A percentile compares a stretch with the other conserved stretches of the same genome.
Conservation (phyloP, 2,113 vertebrate species). For the Labrus mixtus region DNA sequence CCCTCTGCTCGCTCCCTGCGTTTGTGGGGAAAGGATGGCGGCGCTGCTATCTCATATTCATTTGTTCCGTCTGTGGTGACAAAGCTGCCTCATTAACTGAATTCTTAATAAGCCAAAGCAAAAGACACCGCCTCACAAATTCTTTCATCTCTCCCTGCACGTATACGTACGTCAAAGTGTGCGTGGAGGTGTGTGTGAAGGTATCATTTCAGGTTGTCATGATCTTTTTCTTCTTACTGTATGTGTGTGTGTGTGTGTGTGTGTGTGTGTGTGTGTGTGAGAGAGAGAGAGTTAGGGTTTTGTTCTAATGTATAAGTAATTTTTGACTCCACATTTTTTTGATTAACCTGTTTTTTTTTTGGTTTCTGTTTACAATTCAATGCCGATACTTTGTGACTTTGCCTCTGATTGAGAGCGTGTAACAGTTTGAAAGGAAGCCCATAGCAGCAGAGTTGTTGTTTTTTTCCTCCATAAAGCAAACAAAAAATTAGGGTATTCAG, state of each 20-base stretch:
- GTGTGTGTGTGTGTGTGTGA: conserved; percentile 2
- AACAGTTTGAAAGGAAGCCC: conserved; percentile 60
- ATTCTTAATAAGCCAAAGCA: conserved; percentile 79
- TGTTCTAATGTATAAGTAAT: conserved; percentile 58
- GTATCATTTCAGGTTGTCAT: conserved; percentile 45
- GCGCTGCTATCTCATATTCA: conserved; percentile 74
- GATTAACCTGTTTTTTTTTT: conserved; percentile 51
- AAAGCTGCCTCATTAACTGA: conserved; percentile 85
- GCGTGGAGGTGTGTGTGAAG: conserved; percentile 28
- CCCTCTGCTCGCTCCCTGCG: conserved; percentile 47
- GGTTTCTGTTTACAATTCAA: conserved; percentile 61
- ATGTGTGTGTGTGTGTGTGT: conserved; percentile 8
- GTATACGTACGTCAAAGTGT: conserved; percentile 31
- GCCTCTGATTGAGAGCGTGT: conserved; percentile 56
- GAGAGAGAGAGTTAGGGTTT: background rate
- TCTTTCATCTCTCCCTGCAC: conserved; percentile 73
- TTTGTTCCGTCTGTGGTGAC: conserved; percentile 81
- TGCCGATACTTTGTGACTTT: conserved; percentile 29
- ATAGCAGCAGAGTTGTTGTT: conserved; percentile 57
- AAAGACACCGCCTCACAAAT: conserved; percentile 74
- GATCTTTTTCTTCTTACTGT: conserved; percentile 28
- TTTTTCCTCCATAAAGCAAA: conserved; percentile 77
- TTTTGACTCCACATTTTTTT: conserved; percentile 47
- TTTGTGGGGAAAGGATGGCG: conserved; percentile 55
- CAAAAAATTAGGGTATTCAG: conserved; percentile 83